Percentiles rank a stretch among this genome's conserved stretches.
These are phyloP conservation scores for Antheraea pernyi DNA, from an alignment of 1,140 invertebrate species.

Conservation along the genomic window DNA sequence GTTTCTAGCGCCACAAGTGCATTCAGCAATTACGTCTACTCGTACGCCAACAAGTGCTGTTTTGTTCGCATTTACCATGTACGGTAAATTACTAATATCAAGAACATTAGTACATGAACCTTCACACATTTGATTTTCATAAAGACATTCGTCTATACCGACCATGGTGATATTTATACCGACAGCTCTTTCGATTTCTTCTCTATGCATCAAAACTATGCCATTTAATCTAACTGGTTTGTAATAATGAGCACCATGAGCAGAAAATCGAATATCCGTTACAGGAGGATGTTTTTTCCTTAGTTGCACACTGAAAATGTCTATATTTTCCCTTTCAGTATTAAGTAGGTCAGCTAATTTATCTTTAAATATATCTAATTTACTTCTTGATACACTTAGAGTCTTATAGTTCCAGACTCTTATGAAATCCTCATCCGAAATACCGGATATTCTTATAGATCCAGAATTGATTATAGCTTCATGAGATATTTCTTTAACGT, in stretches of 20 bases:
- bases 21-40: conserved; percentile 93
- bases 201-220: conserved; percentile 94
- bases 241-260: conserved; percentile 97
- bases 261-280: conserved; percentile 96
- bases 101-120: conserved; percentile 96
- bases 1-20: conserved; percentile 94
- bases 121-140: conserved; percentile 97
- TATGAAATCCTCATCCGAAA: conserved; percentile 97
- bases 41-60: conserved; percentile 96
- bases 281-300: conserved; percentile 91
- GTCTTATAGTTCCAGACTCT: conserved; percentile 95
- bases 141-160: conserved; percentile 97
- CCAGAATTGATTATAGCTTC: conserved; percentile 97
- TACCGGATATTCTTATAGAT: conserved; percentile 95
- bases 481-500: conserved; percentile 95
- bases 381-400: conserved; percentile 90
- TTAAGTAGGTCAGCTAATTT: conserved; percentile 92
- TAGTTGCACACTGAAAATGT: conserved; percentile 96
- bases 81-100: conserved; percentile 93
- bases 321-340: conserved; percentile 93
- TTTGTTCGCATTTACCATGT: conserved; percentile 98
- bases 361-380: conserved; percentile 92
- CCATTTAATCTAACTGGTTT: conserved; percentile 96
- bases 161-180: conserved; percentile 98
- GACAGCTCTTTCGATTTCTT: conserved; percentile 95